phyloP scores from a whole-genome alignment of 2,797 vertebrate genomes.

The Enteromius afrohamiltoni region DNA sequence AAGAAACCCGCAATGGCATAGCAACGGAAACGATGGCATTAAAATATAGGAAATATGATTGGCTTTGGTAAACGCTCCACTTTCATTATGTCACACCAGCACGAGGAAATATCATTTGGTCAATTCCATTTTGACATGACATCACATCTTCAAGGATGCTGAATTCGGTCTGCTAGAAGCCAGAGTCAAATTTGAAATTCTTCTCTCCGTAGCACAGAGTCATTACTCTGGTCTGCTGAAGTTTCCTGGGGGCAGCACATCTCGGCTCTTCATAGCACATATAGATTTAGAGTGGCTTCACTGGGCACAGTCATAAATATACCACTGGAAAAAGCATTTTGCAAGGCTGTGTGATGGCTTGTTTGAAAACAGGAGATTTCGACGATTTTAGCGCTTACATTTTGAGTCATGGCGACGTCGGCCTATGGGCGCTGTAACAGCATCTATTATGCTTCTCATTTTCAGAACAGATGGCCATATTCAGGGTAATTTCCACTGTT shows the following conservation, averaged over 20 bases:
- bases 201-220: constrained; percentile 36
- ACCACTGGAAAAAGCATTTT: constrained; percentile 34
- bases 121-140: neutral
- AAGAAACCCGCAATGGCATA: neutral
- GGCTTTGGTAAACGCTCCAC: neutral
- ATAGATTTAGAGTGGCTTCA: constrained; percentile 47
- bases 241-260: constrained; percentile 46
- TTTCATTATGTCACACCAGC: constrained; percentile 5
- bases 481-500: constrained; percentile 52
- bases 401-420: constrained; percentile 37
- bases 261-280: constrained; percentile 36
- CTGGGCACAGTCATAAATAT: constrained; percentile 45
- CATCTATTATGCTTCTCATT: constrained; percentile 54
- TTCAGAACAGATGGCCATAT: constrained; percentile 51
- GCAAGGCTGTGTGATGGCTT: constrained; percentile 21
- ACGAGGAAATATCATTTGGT: neutral
- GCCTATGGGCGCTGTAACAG: constrained; percentile 46
- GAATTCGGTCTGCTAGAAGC: constrained; percentile 14
- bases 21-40: neutral
- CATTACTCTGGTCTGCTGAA: constrained; percentile 41
- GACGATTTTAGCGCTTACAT: constrained; percentile 12
- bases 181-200: constrained; percentile 29
- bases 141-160: constrained; percentile 35
- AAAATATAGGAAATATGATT: constrained; percentile 6
- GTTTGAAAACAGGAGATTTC: constrained; percentile 26